Evolutionary conservation across 2,888 invertebrate genomes (phyloP), one percentile per base, ranked within the genome.

Genomic region (Tubulanus polymorphus): DNA sequence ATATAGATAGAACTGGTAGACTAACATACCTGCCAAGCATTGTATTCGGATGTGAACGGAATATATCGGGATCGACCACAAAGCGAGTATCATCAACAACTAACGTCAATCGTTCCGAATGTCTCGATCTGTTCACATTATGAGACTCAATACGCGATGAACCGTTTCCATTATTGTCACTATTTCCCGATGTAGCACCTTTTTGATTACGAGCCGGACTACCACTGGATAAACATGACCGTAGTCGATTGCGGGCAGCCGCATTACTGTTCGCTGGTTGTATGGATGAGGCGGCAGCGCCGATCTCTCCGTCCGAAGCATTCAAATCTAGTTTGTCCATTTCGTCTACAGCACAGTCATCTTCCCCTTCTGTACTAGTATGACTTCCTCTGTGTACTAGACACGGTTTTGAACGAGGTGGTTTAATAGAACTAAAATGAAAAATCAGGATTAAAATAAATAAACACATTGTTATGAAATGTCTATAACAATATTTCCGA

Each of bases 81-180:
- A 94, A 94, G 63, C 93, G 84, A 0, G 95, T 95, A 71, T 91
- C 93, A 74, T 99, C 97, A 15, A 99, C 97, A n/a, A 97, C 88
- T 50, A 99, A 65, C 2, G 75, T 76, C 2, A 77, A 61, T 20
- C 73, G 60, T 49, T 71, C 71, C 5, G 41, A 20, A 3, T 23
- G 6, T 8, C 41, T 18, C 6, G 41, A 18, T 41, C 6, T 23
- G 6, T 41, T 23, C 5, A 15, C 15, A 18, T 41, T 41, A 18
- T 41, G 41, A 15, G 20, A 41, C 6, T 18, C 41, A 41, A n/a
- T n/a, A n/a, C n/a, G n/a, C n/a, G n/a, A n/a, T n/a, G n/a, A n/a
- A n/a, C n/a, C n/a, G n/a, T n/a, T n/a, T n/a, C n/a, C n/a, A n/a
- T n/a, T n/a, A n/a, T n/a, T n/a, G n/a, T n/a, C n/a, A n/a, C n/a